A percentile compares a stretch with the other conserved stretches of the same genome.
Evolutionary conservation across 2,888 invertebrate species (phyloP).

Genomic region (Drosophila longiperda): DNA sequence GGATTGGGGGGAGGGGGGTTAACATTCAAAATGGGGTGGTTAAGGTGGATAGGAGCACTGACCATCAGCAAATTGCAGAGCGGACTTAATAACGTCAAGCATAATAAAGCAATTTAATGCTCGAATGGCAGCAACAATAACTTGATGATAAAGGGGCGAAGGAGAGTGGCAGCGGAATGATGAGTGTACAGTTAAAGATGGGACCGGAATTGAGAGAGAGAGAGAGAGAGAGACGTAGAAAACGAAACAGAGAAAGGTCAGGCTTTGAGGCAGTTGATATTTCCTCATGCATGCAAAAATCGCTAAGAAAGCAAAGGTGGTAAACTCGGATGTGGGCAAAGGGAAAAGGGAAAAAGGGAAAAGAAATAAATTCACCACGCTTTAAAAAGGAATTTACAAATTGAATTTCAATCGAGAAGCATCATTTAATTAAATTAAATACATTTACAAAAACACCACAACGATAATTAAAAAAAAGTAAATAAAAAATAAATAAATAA

Average conservation of each 20-base stretch:
- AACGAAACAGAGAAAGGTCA: neutral
- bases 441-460: neutral
- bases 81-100: conserved; percentile 72
- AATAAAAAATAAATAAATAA: no score
- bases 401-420: neutral
- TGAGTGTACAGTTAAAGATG: neutral
- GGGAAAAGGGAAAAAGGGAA: neutral
- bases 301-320: neutral
- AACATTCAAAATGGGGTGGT: conserved; percentile 4
- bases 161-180: neutral
- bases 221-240: neutral
- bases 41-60: conserved; percentile 22
- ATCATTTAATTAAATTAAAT: neutral
- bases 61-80: conserved; percentile 67
- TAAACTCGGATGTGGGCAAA: no score
- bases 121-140: conserved; percentile 59
- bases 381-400: neutral
- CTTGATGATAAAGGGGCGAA: conserved; percentile 12
- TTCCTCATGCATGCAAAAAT: conserved; percentile 63
- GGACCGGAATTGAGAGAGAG: neutral
- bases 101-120: conserved; percentile 80
- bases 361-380: neutral
- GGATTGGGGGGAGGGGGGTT: neutral
- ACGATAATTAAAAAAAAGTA: neutral
- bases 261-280: conserved; percentile 46